Evolutionary conservation across 1,140 invertebrate species (phyloP), one percentile per base, ranked within the genome.

Genomic region (Drosophila burlai): DNA sequence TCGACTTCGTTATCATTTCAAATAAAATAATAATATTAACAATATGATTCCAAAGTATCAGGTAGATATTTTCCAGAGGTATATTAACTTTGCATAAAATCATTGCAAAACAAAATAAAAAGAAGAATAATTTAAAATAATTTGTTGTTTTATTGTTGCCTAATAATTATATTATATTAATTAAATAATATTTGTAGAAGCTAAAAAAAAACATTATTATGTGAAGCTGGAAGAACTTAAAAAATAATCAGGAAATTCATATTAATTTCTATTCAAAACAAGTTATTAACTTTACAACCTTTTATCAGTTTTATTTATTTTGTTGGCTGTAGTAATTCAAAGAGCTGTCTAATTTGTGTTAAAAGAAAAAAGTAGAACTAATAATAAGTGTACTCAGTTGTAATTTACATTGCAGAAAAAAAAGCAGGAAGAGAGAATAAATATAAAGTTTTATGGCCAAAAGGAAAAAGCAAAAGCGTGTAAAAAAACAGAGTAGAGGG

Each of bases 371-470:
- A 3, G 1, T 18, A 36, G 0, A 21, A 21, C 7, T 4, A 21
- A 21, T n/a, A 21, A 15, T 13, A 54, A 36, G 10, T 15, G 31
- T 8, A 36, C 11, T 45, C n/a, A 55, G 46, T 67, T 67, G 34
- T 57, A 42, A 76, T 60, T 57, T 43, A 26, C 54, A 31, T 40
- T 10, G 26, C 13, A 6, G 1, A 1, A 5, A 49, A 18, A 18
- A 8, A 11, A 13, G 0, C 6, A 26, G 38, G 46, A 31, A 24
- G 26, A 7, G 21, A 31, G 68, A 73, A 38, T 60, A 60, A 50
- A 52, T 72, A 73, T 60, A n/a, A 60, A 60, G 31, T 73, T 72
- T 50, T 73, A 73, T 38, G 54, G 34, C 11, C 31, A 9, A 38
- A 24, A 60, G 31, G 16, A 13, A 57, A 43, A 21, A 49, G 61